phyloP scores from a whole-genome alignment of 2,888 invertebrate genomes.

The Cosmopolites sordidus region DNA sequence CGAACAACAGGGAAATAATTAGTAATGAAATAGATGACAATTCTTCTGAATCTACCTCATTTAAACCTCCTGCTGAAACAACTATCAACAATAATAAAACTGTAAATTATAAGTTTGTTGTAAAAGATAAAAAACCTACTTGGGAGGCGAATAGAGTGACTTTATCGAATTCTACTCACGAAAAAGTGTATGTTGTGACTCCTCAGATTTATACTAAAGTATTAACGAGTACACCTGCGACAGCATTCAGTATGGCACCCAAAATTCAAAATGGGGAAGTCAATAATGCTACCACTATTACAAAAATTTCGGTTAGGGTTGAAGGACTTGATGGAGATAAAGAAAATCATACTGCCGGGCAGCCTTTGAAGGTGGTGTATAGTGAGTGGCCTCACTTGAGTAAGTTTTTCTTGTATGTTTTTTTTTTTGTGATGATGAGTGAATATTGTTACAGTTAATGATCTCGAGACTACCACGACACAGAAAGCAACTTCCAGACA shows the following conservation, averaged over 20 bases:
- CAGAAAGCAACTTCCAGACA: slow-evolving; percentile 46
- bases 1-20: slow-evolving; percentile 35
- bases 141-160: slow-evolving; percentile 69
- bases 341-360: slow-evolving; percentile 26
- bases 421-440: background rate
- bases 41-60: slow-evolving; percentile 14
- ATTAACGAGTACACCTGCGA: slow-evolving; percentile 38
- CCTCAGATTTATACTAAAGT: slow-evolving; percentile 58
- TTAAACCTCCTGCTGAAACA: slow-evolving; percentile 11
- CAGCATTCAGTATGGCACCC: slow-evolving; percentile 40
- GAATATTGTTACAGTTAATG: slow-evolving; percentile 52
- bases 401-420: slow-evolving; percentile 38
- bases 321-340: slow-evolving; percentile 30
- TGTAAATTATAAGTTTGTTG: slow-evolving; percentile 23
- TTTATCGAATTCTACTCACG: slow-evolving; percentile 71
- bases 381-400: slow-evolving; percentile 51
- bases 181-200: slow-evolving; percentile 79
- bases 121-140: slow-evolving; percentile 31
- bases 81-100: slow-evolving; percentile 24
- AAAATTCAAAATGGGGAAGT: slow-evolving; percentile 40
- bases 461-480: slow-evolving; percentile 49
- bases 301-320: slow-evolving; percentile 36
- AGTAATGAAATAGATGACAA: slow-evolving; percentile 39
- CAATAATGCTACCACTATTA: slow-evolving; percentile 29
- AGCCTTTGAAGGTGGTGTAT: slow-evolving; percentile 43